These are phyloP conservation scores for Zaprionus capensis DNA, from an alignment of 1,140 invertebrate species.

Conservation along the genomic window DNA sequence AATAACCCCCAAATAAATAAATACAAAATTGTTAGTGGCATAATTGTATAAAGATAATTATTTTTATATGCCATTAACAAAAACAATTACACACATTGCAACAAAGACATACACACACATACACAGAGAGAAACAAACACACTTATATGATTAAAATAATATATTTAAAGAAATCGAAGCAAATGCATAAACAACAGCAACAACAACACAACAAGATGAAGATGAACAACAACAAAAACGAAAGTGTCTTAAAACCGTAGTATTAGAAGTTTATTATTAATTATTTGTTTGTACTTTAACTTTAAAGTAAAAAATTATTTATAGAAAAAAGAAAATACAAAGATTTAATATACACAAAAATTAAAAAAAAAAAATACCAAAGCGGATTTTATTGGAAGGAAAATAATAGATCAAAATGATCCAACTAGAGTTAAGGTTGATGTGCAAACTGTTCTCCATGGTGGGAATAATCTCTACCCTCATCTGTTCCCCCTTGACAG, in stretches of 20 bases:
- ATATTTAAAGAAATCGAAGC: slow-evolving; percentile 50
- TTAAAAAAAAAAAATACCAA: slow-evolving; percentile 41
- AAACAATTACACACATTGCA: slow-evolving; percentile 37
- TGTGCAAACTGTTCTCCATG: neutral
- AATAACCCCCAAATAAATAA: slow-evolving; percentile 31
- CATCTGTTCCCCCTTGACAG: neutral
- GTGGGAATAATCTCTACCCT: neutral
- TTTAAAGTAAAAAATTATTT: slow-evolving; percentile 81
- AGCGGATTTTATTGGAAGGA: neutral
- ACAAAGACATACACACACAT: slow-evolving; percentile 55
- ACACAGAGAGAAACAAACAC: slow-evolving; percentile 41
- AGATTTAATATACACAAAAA: slow-evolving; percentile 83
- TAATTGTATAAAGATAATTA: slow-evolving; percentile 66
- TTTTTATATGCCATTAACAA: slow-evolving; percentile 62
- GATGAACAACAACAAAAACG: slow-evolving; percentile 79
- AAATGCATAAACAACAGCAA: slow-evolving; percentile 65
- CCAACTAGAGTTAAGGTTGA: neutral
- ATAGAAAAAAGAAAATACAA: slow-evolving; percentile 82
- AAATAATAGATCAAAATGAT: neutral
- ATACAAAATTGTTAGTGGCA: slow-evolving; percentile 55
- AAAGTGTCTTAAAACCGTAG: slow-evolving; percentile 83
- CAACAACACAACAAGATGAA: slow-evolving; percentile 71
- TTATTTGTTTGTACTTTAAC: slow-evolving; percentile 81
- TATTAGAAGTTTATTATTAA: slow-evolving; percentile 83
- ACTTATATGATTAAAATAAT: slow-evolving; percentile 40